phyloP scores from a whole-genome alignment of 2,113 vertebrate genomes.

The Mobula hypostoma region DNA sequence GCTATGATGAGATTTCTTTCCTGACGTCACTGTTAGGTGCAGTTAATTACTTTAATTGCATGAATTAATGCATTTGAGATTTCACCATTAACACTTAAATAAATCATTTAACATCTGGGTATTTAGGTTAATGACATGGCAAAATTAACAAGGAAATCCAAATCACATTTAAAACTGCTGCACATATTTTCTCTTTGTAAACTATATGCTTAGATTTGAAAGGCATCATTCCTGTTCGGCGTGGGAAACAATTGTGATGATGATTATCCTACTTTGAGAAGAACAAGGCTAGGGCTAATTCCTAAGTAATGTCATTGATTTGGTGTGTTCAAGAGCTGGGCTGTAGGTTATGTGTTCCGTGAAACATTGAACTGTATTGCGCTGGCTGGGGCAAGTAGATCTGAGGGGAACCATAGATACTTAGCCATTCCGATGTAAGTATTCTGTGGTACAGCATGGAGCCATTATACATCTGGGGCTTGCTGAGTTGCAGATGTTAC shows the following conservation, averaged over 20 bases:
- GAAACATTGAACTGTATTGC: background rate
- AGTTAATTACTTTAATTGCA: slow-evolving; percentile 47
- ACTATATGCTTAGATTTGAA: background rate
- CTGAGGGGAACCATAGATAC: no score
- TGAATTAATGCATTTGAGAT: slow-evolving; percentile 35
- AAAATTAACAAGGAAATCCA: background rate
- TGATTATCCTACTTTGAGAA: background rate
- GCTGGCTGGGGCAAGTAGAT: no score
- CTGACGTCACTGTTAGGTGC: slow-evolving; percentile 40
- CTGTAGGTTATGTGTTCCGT: background rate
- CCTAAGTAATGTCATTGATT: background rate
- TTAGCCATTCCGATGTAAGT: no score
- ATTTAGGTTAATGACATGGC: background rate
- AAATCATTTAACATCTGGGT: slow-evolving; percentile 37
- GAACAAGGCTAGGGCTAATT: no score
- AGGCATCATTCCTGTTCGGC: background rate
- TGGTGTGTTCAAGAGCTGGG: background rate
- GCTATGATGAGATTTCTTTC: slow-evolving; percentile 48
- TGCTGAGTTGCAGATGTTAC: no score
- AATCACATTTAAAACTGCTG: background rate
- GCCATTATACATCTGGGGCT: no score
- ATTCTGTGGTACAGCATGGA: no score
- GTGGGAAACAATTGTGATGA: background rate
- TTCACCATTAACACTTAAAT: slow-evolving; percentile 39
- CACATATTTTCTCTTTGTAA: no score